These are phyloP conservation scores for Trichonephila clavata DNA, from an alignment of 1,140 invertebrate species.

Conservation along the genomic window DNA sequence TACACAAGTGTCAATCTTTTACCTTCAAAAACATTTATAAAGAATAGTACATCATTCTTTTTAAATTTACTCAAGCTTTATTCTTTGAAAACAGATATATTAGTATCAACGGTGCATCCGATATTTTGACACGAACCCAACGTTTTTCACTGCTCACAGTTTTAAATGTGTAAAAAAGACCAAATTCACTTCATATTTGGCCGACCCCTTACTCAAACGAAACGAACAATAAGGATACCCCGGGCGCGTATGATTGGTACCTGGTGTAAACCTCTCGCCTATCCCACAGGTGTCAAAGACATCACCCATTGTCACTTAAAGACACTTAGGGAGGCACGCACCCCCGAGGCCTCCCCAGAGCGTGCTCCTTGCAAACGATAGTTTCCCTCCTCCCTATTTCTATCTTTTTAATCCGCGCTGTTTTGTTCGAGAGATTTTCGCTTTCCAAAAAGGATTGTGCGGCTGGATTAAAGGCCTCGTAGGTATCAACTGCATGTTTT, in stretches of 20 bases:
- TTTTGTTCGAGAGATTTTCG: background rate
- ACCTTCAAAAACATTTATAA: too few relatives aligned
- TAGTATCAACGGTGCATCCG: too few relatives aligned
- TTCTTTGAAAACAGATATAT: too few relatives aligned
- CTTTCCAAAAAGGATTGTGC: background rate
- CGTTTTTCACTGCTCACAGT: too few relatives aligned
- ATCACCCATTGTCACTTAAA: slow-evolving; percentile 64
- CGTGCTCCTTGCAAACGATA: background rate
- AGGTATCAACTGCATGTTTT: background rate
- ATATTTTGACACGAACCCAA: too few relatives aligned
- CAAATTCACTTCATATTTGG: background rate
- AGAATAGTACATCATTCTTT: too few relatives aligned
- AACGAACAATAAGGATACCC: slow-evolving; percentile 31
- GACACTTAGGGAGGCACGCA: slow-evolving; percentile 7
- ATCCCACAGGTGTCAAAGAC: slow-evolving; percentile 66
- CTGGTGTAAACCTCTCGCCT: slow-evolving; percentile 28
- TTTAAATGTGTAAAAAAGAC: too few relatives aligned
- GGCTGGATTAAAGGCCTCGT: background rate
- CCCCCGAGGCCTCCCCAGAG: background rate
- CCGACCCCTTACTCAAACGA: background rate
- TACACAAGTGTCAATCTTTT: too few relatives aligned
- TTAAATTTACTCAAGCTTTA: too few relatives aligned
- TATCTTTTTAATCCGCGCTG: slow-evolving; percentile 4
- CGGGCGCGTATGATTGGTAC: slow-evolving; percentile 47
- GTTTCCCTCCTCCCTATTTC: background rate